Conservation (phyloP, 35 echinoderm and acorn worm genomes). For the Lytechinus variegatus region DNA sequence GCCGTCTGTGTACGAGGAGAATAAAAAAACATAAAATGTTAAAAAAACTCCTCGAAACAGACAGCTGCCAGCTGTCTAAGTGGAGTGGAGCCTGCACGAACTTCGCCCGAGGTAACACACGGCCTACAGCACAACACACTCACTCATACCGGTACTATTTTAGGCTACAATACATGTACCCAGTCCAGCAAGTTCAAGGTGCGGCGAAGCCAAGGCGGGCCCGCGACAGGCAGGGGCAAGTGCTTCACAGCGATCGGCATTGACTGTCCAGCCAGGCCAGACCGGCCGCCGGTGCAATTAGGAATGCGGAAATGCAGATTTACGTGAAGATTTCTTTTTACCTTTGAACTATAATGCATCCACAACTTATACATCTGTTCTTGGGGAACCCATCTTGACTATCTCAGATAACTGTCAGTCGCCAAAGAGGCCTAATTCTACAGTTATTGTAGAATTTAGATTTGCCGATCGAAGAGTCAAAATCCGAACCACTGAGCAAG, state of each 20-base stretch:
- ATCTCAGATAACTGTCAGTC: background rate
- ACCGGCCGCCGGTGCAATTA: background rate
- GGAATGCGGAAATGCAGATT: slow-evolving; percentile 37
- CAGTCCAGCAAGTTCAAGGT: background rate
- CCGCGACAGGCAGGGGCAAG: background rate
- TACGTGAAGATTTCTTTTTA: background rate
- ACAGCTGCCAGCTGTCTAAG: too few relatives aligned
- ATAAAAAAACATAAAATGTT: too few relatives aligned
- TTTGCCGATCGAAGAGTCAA: background rate
- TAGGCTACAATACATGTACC: background rate
- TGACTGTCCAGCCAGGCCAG: too few relatives aligned
- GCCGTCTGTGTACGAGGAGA: too few relatives aligned
- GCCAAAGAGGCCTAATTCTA: background rate
- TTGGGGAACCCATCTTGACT: slow-evolving; percentile 25
- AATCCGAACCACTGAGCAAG: background rate
- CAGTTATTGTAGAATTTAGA: background rate
- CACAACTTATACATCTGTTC: slow-evolving; percentile 37
- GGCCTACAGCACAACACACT: too few relatives aligned
- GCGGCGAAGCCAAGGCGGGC: background rate
- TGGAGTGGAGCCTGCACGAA: too few relatives aligned
- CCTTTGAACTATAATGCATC: slow-evolving; percentile 35
- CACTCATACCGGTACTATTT: too few relatives aligned
- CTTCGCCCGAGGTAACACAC: too few relatives aligned
- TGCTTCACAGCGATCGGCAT: background rate
- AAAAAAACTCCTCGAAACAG: too few relatives aligned